phyloP scores from a whole-genome alignment of 2,113 vertebrate genomes.

The Mormoops blainvillei region DNA sequence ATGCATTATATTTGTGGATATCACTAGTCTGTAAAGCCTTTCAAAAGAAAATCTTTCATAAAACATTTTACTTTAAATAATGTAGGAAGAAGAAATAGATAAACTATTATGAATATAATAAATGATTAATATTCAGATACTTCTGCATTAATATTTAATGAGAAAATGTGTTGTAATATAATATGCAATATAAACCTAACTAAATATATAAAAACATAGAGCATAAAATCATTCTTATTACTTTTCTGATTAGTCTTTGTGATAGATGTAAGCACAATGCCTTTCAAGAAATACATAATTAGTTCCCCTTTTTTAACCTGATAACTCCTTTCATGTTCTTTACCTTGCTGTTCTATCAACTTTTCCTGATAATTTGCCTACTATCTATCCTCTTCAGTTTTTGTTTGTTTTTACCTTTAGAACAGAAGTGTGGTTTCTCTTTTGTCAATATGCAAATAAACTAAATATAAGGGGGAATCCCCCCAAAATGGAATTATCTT shows the following conservation, averaged over 20 bases:
- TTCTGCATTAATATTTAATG: slow-evolving; percentile 61
- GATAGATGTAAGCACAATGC: not conserved
- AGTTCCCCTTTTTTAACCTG: not conserved
- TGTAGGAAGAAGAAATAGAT: slow-evolving; percentile 55
- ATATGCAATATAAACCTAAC: slow-evolving; percentile 4
- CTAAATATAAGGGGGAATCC: not conserved
- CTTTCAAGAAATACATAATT: not conserved
- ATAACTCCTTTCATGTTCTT: not conserved
- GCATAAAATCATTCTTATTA: slow-evolving; percentile 32
- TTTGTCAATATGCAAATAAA: not conserved
- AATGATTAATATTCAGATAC: slow-evolving; percentile 48
- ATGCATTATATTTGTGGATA: not conserved
- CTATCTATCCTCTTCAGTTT: not conserved
- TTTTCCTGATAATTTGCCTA: not conserved
- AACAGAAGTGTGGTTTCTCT: not conserved
- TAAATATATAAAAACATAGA: slow-evolving; percentile 39
- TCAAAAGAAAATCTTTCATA: slow-evolving; percentile 37
- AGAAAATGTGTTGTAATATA: slow-evolving; percentile 41
- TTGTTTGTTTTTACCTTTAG: not conserved
- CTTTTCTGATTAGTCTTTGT: not conserved
- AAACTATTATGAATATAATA: slow-evolving; percentile 38
- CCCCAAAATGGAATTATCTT: too few species aligned
- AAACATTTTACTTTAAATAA: slow-evolving; percentile 36
- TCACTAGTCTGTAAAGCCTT: slow-evolving; percentile 36
- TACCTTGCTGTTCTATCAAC: not conserved